Evolutionary conservation across 2,113 vertebrate genomes (phyloP).

Genomic region (Alligator sinensis): DNA sequence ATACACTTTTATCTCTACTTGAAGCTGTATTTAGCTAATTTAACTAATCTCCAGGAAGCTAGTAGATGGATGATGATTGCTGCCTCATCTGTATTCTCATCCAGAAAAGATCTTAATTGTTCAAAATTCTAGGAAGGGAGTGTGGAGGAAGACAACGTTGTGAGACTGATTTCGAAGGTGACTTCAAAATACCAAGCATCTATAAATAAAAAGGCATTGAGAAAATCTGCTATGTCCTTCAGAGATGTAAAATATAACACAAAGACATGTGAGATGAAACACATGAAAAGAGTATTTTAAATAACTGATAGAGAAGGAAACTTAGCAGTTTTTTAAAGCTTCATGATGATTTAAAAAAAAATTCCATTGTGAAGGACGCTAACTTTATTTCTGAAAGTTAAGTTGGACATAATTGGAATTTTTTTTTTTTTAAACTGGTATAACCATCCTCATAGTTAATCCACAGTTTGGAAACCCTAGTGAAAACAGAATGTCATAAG

Average conservation of each 20-base stretch:
- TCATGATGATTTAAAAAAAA: not conserved
- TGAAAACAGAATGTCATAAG: not conserved
- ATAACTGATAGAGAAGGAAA: not conserved
- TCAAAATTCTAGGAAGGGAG: not conserved
- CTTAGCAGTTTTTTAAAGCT: not conserved
- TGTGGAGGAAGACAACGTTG: not conserved
- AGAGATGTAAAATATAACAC: not conserved
- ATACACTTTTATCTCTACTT: not conserved
- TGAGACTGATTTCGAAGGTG: not conserved
- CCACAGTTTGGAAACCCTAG: not conserved
- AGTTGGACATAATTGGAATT: not conserved
- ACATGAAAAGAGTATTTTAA: not conserved
- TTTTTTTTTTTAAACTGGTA: not conserved
- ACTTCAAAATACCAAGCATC: not conserved
- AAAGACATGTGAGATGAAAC: not conserved
- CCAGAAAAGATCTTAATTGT: not conserved
- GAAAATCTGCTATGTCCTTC: fast-evolving
- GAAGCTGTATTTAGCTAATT: not conserved
- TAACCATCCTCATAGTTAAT: not conserved
- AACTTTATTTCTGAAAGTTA: not conserved
- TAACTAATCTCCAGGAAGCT: not conserved
- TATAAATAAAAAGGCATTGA: not conserved
- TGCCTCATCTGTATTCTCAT: not conserved
- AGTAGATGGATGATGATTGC: not conserved
- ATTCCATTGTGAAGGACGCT: not conserved